Percentiles rank a stretch among this genome's conserved stretches.
Evolutionary conservation across 2,113 vertebrate genomes (phyloP).

Genomic region (Polypterus senegalus): DNA sequence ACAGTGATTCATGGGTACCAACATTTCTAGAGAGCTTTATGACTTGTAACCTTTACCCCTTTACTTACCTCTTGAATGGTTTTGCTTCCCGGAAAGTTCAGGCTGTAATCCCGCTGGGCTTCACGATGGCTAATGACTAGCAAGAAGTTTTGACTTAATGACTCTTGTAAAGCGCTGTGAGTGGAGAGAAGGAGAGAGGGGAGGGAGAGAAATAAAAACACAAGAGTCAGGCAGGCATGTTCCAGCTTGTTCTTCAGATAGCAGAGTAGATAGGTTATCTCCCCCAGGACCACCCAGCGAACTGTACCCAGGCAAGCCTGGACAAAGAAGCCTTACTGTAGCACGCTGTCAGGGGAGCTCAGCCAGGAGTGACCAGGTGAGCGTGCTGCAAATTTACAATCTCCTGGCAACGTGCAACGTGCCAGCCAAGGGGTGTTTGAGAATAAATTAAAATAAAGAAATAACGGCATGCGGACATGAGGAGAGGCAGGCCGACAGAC

Average conservation of each 20-base stretch:
- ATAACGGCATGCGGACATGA: too few species aligned
- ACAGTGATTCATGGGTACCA: too few species aligned
- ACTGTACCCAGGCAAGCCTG: conserved; percentile 68
- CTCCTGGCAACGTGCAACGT: too few species aligned
- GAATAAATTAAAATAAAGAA: too few species aligned
- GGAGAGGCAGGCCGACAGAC: too few species aligned
- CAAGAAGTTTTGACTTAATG: conserved; percentile 96
- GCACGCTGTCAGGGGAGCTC: conserved; percentile 45
- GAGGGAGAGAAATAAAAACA: conserved; percentile 41
- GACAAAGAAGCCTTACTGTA: conserved; percentile 54
- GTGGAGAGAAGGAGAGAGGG: conserved; percentile 43
- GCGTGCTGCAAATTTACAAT: conserved; percentile 20
- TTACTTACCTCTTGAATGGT: conserved; percentile 93
- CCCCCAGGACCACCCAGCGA: conserved; percentile 34
- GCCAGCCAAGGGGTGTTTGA: too few species aligned
- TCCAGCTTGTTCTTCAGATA: conserved; percentile 64
- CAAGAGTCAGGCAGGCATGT: conserved; percentile 76
- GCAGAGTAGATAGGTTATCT: conserved; percentile 44
- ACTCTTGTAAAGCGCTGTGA: conserved; percentile 84
- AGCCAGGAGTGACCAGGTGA: conserved; percentile 50
- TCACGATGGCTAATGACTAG: conserved; percentile 93
- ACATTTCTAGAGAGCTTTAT: too few species aligned
- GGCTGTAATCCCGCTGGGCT: conserved; percentile 95
- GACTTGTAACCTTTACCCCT: not conserved
- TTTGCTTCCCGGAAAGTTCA: conserved; percentile 96